Conservation (phyloP, 1,140 invertebrate genomes). For the Nymphalis io region DNA sequence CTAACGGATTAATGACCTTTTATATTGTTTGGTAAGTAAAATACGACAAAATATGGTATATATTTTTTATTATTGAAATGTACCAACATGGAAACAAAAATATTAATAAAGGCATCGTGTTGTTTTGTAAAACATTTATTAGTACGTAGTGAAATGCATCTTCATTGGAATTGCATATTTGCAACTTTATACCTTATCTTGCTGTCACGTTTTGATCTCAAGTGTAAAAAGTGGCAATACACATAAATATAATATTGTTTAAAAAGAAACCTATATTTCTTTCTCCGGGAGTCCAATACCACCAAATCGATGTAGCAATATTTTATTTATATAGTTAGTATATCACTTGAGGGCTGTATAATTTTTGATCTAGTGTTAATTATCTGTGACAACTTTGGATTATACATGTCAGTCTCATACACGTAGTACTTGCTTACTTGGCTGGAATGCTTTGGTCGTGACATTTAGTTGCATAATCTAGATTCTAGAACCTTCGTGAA, state of each 20-base stretch:
- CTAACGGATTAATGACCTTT: too few relatives aligned
- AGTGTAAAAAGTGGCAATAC: not conserved
- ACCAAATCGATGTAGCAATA: conserved; percentile 3
- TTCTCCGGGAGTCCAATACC: not conserved
- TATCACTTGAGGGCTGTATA: not conserved
- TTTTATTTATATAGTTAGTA: not conserved
- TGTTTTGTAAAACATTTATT: not conserved
- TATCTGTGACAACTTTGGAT: too few relatives aligned
- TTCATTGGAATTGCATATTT: conserved; percentile 12
- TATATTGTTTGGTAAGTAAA: too few relatives aligned
- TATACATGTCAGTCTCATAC: too few relatives aligned
- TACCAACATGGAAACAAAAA: too few relatives aligned
- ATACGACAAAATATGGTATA: too few relatives aligned
- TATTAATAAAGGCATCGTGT: too few relatives aligned
- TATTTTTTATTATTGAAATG: too few relatives aligned
- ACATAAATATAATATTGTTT: not conserved
- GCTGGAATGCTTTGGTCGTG: too few relatives aligned
- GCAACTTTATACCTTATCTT: conserved; percentile 40
- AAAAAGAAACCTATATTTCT: not conserved
- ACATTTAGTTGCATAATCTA: too few relatives aligned
- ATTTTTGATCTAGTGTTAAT: not conserved
- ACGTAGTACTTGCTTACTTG: too few relatives aligned
- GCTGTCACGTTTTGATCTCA: conserved; percentile 34
- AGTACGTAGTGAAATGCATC: conserved; percentile 36
- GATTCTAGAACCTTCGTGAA: too few relatives aligned